Conservation (phyloP, 2,888 invertebrate genomes). For the Microctonus aethiopoides region DNA sequence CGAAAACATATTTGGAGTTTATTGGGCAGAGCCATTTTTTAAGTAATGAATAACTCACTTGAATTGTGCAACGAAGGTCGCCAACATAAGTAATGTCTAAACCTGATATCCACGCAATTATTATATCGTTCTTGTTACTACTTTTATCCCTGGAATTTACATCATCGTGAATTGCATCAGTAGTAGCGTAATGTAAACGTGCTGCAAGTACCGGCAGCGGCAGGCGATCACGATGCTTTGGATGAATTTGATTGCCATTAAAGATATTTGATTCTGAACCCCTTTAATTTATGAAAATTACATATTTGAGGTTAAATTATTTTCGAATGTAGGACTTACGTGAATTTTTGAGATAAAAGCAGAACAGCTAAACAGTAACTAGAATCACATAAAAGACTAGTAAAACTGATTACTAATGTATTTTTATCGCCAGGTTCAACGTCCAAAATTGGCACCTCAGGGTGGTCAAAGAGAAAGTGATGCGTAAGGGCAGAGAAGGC, state of each 20-base stretch:
- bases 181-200: constrained; percentile 49
- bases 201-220: constrained; percentile 61
- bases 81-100: constrained; percentile 56
- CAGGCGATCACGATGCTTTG: constrained; percentile 59
- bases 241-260: constrained; percentile 57
- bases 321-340: constrained; percentile 50
- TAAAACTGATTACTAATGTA: constrained; percentile 58
- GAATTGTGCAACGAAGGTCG: constrained; percentile 57
- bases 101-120: constrained; percentile 63
- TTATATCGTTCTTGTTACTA: constrained; percentile 51
- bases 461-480: constrained; percentile 72
- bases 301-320: background rate
- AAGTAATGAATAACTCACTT: constrained; percentile 46
- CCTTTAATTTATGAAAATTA: constrained; percentile 40
- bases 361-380: constrained; percentile 61
- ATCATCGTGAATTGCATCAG: constrained; percentile 23
- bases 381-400: constrained; percentile 53
- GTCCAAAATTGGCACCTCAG: constrained; percentile 65
- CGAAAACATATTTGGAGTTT: constrained; percentile 3
- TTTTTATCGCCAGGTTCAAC: constrained; percentile 60
- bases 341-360: constrained; percentile 60
- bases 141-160: constrained; percentile 41
- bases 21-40: background rate
- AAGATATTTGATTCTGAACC: constrained; percentile 57
- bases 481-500: constrained; percentile 69